These are phyloP conservation scores for Datnioides undecimradiatus DNA, from an alignment of 2,113 vertebrate species.

Conservation along the genomic window DNA sequence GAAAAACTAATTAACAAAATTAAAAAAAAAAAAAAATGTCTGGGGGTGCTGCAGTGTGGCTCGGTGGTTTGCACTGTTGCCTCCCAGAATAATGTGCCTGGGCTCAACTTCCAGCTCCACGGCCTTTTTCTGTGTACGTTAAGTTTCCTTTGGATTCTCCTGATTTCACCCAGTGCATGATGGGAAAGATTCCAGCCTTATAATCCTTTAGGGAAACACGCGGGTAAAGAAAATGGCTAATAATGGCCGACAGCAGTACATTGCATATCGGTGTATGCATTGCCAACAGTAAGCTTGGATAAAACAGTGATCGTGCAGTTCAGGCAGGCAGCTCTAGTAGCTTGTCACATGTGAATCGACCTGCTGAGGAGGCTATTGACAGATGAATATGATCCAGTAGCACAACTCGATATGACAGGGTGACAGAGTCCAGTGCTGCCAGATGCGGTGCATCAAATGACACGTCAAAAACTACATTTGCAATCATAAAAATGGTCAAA, in stretches of 20 bases:
- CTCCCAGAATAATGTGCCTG: not conserved
- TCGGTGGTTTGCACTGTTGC: slow-evolving; percentile 26
- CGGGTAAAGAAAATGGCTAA: not conserved
- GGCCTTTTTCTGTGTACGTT: not conserved
- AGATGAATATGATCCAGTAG: slow-evolving; percentile 12
- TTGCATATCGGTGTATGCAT: not conserved
- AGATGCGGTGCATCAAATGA: not conserved
- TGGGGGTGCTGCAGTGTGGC: slow-evolving; percentile 22
- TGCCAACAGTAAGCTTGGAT: not conserved
- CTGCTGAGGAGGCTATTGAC: not conserved
- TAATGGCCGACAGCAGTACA: not conserved
- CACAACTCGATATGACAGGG: not conserved
- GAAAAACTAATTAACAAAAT: slow-evolving; percentile 53
- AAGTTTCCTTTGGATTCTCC: slow-evolving; percentile 17
- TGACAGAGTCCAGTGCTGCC: not conserved
- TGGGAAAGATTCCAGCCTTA: slow-evolving; percentile 10
- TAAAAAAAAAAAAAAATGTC: slow-evolving; percentile 27
- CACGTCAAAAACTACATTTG: slow-evolving; percentile 3
- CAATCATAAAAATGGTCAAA: not conserved
- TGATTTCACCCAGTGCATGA: slow-evolving; percentile 1
- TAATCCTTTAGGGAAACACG: not conserved
- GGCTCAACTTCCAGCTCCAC: slow-evolving; percentile 15
- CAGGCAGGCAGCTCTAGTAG: not conserved
- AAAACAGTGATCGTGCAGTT: not conserved
- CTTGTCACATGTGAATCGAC: not conserved